Evolutionary conservation across 2,113 vertebrate species (phyloP).

Genomic region (Typhlomys cinereus): DNA sequence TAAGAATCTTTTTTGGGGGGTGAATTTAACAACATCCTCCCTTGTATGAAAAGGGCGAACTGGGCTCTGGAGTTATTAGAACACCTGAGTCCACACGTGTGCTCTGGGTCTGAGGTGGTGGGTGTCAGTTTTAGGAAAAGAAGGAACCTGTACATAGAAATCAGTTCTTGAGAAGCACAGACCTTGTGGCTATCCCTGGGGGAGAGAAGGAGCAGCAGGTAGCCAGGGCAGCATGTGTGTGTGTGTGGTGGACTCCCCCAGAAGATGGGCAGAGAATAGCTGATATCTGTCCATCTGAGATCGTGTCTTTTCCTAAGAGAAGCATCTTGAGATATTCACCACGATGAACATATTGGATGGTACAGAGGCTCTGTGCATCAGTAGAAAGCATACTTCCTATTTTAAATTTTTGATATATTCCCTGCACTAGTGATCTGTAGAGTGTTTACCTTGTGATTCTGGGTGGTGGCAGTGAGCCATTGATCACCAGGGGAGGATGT

Average conservation of each 20-base stretch:
- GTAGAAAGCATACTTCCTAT: background rate
- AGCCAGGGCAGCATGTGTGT: background rate
- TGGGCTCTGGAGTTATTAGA: background rate
- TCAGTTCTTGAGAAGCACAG: background rate
- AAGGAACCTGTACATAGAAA: accelerated
- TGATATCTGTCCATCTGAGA: background rate
- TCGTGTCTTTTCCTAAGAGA: accelerated
- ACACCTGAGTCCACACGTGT: background rate
- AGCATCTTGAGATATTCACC: background rate
- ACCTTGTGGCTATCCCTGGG: background rate
- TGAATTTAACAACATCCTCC: background rate
- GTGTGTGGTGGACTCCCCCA: background rate
- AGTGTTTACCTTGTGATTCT: background rate
- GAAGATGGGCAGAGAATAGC: background rate
- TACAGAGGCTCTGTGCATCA: background rate
- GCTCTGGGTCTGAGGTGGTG: background rate
- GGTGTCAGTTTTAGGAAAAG: background rate
- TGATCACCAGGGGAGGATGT: too few species aligned
- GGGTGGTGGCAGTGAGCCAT: background rate
- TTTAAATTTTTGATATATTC: background rate
- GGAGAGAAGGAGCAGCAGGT: background rate
- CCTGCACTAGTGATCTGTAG: background rate
- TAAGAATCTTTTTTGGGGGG: background rate
- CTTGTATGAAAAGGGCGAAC: background rate
- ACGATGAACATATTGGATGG: too few species aligned